Evolutionary conservation across 1,140 invertebrate species (phyloP).

Genomic region (Drosophila baimaii): DNA sequence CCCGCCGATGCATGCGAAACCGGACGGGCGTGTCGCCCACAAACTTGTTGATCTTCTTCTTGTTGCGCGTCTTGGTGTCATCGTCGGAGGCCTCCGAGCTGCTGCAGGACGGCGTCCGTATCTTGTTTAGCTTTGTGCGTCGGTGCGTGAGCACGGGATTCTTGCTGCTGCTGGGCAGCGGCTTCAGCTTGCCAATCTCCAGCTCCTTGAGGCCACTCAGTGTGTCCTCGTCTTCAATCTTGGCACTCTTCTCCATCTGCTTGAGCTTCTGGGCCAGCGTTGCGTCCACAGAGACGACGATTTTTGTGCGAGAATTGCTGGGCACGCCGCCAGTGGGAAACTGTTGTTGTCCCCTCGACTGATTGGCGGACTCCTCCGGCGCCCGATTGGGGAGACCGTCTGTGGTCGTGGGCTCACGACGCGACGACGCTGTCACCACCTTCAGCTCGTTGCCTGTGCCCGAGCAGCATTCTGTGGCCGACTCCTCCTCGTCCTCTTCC

Average conservation of each 20-base stretch:
- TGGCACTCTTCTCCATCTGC: conserved; percentile 71
- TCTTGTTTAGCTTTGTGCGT: conserved; percentile 89
- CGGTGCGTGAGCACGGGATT: conserved; percentile 85
- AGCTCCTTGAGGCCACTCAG: conserved; percentile 72
- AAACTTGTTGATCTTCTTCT: conserved; percentile 90
- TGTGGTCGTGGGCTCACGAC: conserved; percentile 86
- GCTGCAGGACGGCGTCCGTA: conserved; percentile 93
- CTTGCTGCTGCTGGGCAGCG: conserved; percentile 86
- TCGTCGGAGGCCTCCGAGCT: conserved; percentile 96
- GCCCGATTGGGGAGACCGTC: conserved; percentile 87
- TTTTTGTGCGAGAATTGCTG: conserved; percentile 69
- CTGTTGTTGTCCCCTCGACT: background rate
- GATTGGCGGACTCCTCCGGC: conserved; percentile 5
- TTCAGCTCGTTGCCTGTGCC: conserved; percentile 84
- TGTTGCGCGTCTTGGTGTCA: conserved; percentile 92
- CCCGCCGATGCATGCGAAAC: conserved; percentile 87
- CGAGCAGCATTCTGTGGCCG: conserved; percentile 85
- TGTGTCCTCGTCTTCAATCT: conserved; percentile 66
- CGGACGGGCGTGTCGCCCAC: conserved; percentile 85
- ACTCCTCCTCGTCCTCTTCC: conserved; percentile 92
- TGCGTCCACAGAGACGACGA: conserved; percentile 66
- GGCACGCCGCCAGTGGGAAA: conserved; percentile 50
- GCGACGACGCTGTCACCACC: conserved; percentile 61
- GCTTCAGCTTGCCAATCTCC: conserved; percentile 84
- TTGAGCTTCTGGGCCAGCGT: conserved; percentile 76